phyloP scores from a whole-genome alignment of 2,797 vertebrate species.

The Pempheris klunzingeri region DNA sequence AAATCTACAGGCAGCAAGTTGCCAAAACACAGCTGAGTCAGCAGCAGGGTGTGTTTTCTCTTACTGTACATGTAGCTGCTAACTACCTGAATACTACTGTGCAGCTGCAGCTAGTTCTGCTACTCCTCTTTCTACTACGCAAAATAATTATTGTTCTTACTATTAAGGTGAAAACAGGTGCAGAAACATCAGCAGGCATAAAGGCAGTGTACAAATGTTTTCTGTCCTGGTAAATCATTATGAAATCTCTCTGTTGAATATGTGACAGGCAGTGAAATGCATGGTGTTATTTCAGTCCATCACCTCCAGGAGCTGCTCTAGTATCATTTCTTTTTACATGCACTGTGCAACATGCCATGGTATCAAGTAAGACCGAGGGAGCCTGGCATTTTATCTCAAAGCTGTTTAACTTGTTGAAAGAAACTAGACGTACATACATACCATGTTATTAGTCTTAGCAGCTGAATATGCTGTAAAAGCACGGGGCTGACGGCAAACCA shows the following conservation, averaged over 20 bases:
- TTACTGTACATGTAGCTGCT: not conserved
- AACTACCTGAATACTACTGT: not conserved
- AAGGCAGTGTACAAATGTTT: not conserved
- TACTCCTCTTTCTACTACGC: not conserved
- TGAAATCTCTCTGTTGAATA: not conserved
- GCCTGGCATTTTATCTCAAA: not conserved
- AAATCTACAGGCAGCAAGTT: not conserved
- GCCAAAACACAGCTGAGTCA: conserved; percentile 38
- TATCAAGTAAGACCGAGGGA: not conserved
- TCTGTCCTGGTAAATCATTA: not conserved
- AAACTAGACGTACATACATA: not conserved
- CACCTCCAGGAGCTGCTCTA: conserved; percentile 59
- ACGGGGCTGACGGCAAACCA: not conserved
- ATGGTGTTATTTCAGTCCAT: conserved; percentile 20
- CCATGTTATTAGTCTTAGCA: not conserved
- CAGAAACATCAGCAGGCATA: not conserved
- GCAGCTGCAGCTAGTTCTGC: not conserved
- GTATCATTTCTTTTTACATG: conserved; percentile 6
- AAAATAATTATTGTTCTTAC: not conserved
- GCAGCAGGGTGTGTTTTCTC: not conserved
- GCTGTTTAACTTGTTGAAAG: not conserved
- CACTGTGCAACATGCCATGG: not conserved
- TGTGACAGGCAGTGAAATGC: not conserved
- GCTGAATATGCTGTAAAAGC: not conserved
- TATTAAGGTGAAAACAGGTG: not conserved